These are phyloP conservation scores for Xiphophorus birchmanni DNA, from an alignment of 2,797 vertebrate species.

Conservation along the genomic window DNA sequence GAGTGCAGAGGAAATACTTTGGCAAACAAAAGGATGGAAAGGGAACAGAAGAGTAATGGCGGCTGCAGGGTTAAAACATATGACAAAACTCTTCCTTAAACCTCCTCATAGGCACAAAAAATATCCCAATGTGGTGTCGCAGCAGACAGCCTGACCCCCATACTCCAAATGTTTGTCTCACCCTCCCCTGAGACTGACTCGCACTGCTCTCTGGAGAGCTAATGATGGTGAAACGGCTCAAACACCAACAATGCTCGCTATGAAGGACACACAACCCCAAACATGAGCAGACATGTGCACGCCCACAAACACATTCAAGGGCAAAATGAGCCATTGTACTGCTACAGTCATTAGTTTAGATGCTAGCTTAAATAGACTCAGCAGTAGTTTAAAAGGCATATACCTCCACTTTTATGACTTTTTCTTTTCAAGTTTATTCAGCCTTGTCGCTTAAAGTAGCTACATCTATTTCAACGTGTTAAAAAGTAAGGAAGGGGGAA, in stretches of 20 bases:
- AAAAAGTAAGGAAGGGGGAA: not conserved
- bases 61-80: slow-evolving; percentile 28
- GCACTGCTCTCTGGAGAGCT: slow-evolving; percentile 48
- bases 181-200: slow-evolving; percentile 38
- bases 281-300: slow-evolving; percentile 27
- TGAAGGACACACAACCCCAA: slow-evolving; percentile 17
- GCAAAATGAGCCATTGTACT: slow-evolving; percentile 43
- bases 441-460: not conserved
- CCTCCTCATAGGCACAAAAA: not conserved
- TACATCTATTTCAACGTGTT: not conserved
- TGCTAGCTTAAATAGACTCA: slow-evolving; percentile 34
- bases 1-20: slow-evolving; percentile 38
- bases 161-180: slow-evolving; percentile 28
- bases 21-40: slow-evolving; percentile 29
- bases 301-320: slow-evolving; percentile 43
- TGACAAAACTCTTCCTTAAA: slow-evolving; percentile 9
- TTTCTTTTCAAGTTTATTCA: not conserved
- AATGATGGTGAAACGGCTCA: slow-evolving; percentile 21
- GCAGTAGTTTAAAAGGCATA: slow-evolving; percentile 48
- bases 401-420: not conserved
- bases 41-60: slow-evolving; percentile 44
- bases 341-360: slow-evolving; percentile 39
- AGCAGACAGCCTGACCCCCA: slow-evolving; percentile 22
- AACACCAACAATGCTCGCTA: slow-evolving; percentile 43
- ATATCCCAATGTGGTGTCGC: slow-evolving; percentile 10